Base-by-base conservation (phyloP, 2,888 invertebrate species). In the Monochamus alternatus region DNA sequence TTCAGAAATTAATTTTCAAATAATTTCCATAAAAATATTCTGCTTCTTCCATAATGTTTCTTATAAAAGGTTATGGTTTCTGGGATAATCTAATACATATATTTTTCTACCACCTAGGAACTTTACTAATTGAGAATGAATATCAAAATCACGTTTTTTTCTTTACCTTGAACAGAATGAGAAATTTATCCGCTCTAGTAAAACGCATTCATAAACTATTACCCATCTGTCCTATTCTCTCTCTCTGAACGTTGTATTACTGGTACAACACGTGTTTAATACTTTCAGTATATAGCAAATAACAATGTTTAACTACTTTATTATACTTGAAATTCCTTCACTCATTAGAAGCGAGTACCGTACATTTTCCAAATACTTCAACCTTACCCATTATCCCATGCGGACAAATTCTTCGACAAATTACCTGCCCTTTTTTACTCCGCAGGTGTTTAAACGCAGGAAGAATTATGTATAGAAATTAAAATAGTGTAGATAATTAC, bases 251-350 rank as follows among this genome's bases (percentile, higher is more conserved):
- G 62, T 12, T 12, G 5, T 10, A 60, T 9, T 63, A 38, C n/a
- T 22, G 43, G 64, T 64, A 12, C 44, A 44, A 64, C 44, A 64
- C 43, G 64, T 64, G 64, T 64, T 55, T 55, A 55, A 55, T 5
- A 14, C 14, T 64, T 64, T 64, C 32, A 64, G 64, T 12, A 64
- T 43, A 64, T 43, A 64, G 64, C 64, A 64, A 64, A 64, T 43
- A 64, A 64, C 43, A 44, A 3, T 64, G 64, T 44, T 64, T 43
- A 64, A 43, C 38, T 64, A 43, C 64, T 64, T 38, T 44, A 44
- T 44, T 64, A 14, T 62, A 32, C 10, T 62, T 62, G 62, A 62
- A 62, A 62, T 62, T 62, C 62, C 62, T 62, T 3, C 12, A 9
- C 47, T 47, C 47, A 47, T 47, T 47, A 47, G 47, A n/a, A 22